Evolutionary conservation across 2,888 invertebrate species (phyloP), one percentile per base, ranked within the genome.

Genomic region (Drosophila histrio): DNA sequence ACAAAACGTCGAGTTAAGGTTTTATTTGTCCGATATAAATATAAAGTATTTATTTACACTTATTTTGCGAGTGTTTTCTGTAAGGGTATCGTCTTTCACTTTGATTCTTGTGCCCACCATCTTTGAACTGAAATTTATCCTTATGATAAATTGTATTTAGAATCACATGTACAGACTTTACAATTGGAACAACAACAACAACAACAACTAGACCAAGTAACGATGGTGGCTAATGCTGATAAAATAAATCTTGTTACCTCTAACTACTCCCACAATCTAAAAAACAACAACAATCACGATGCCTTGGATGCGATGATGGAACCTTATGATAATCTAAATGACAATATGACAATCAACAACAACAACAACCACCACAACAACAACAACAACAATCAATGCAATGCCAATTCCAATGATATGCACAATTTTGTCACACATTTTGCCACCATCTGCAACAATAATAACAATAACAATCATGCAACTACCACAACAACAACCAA

Each of bases 161-260:
- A 91, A 90, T 91, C 91, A 91, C 91, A 91, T 86, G 91, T 90
- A 92, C 92, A 90, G 92, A 93, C 93, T 80, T 92, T 92, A 91
- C 91, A 93, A 90, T 91, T 93, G 92, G 93, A 93, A 89, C 77
- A 71, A 72, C 72, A 59, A 71, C 65, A 59, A 68, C 53, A 57
- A 71, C 59, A 58, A 69, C 72, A 82, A 82, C 91, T 93, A 91
- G 93, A 93, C 90, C 93, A 93, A 90, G 91, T 93, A 90, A 92
- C 92, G 91, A 89, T 91, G 91, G 89, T 91, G 91, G 91, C 91
- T 90, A 91, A 91, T 90, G 89, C 91, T 90, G 91, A 91, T 91
- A 91, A 91, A 91, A 90, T 91, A 91, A 91, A 91, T 91, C 89
- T 91, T 91, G 91, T 91, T 91, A 91, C 91, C 90, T 90, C 90